phyloP scores from a whole-genome alignment of 2,113 vertebrate species.

The Phoxinus phoxinus region DNA sequence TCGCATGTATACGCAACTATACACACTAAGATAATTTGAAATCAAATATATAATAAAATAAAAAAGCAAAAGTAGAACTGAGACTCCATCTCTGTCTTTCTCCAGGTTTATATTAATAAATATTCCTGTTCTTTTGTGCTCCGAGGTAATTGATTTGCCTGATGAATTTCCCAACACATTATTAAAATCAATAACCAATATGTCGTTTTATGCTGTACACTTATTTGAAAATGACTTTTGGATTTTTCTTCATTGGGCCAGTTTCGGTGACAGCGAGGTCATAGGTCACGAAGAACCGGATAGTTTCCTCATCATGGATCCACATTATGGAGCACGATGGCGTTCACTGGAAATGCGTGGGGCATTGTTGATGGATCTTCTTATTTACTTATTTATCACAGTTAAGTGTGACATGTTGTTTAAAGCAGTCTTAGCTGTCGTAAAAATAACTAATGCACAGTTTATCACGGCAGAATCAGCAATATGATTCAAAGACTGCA shows the following conservation, averaged over 20 bases:
- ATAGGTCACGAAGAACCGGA: constrained; percentile 61
- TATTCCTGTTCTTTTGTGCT: constrained; percentile 59
- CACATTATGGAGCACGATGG: neutral
- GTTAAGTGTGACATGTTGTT: neutral
- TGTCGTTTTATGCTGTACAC: constrained; percentile 55
- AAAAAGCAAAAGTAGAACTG: neutral
- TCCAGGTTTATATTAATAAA: neutral
- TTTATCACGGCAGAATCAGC: neutral
- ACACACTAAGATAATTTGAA: neutral
- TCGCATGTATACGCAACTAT: too few relatives aligned
- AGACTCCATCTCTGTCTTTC: neutral
- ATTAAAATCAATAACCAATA: constrained; percentile 74
- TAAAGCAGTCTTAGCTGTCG: neutral
- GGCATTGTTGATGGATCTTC: neutral
- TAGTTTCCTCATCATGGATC: constrained; percentile 48
- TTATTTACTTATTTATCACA: neutral
- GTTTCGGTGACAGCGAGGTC: constrained; percentile 61
- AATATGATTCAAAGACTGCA: neutral
- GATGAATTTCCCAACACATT: constrained; percentile 61
- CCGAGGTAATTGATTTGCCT: constrained; percentile 69
- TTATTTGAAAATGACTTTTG: constrained; percentile 68
- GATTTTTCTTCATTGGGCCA: constrained; percentile 71
- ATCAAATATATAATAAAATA: neutral
- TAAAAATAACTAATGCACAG: neutral
- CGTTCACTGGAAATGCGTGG: neutral